phyloP scores from a whole-genome alignment of 2,113 vertebrate genomes.

The Zapus hudsonius region DNA sequence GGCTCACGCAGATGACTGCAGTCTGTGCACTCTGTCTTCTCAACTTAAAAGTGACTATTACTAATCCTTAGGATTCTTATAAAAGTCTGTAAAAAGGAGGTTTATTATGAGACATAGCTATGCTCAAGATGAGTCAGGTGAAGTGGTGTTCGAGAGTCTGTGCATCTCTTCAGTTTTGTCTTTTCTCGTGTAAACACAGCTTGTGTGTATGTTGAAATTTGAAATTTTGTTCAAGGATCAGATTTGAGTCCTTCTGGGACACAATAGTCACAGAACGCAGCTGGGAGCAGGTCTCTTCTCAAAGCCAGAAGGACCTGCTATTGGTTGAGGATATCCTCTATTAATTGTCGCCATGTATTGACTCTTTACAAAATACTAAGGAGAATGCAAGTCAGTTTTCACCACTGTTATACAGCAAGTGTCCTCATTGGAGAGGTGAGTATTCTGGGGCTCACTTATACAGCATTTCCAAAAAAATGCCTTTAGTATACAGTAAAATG shows the following conservation, averaged over 20 bases:
- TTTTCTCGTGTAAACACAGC: not conserved
- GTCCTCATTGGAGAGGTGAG: not conserved
- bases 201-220: not conserved
- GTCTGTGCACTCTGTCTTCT: not conserved
- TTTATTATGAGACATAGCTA: not conserved
- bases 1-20: not conserved
- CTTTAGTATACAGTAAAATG: not conserved
- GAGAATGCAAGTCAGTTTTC: not conserved
- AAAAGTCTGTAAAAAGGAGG: not conserved
- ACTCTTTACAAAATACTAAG: not conserved
- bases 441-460: not conserved
- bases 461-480: not conserved
- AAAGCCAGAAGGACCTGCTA: not conserved
- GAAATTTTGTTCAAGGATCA: slow-evolving; percentile 9
- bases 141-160: not conserved
- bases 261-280: not conserved
- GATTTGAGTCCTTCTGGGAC: not conserved
- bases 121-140: not conserved
- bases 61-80: not conserved
- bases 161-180: not conserved
- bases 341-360: not conserved
- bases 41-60: slow-evolving; percentile 39
- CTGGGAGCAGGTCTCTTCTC: not conserved
- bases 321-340: not conserved
- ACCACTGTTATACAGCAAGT: not conserved